These are phyloP conservation scores for Lutra lutra DNA, from an alignment of 2,797 vertebrate species.

Conservation along the genomic window DNA sequence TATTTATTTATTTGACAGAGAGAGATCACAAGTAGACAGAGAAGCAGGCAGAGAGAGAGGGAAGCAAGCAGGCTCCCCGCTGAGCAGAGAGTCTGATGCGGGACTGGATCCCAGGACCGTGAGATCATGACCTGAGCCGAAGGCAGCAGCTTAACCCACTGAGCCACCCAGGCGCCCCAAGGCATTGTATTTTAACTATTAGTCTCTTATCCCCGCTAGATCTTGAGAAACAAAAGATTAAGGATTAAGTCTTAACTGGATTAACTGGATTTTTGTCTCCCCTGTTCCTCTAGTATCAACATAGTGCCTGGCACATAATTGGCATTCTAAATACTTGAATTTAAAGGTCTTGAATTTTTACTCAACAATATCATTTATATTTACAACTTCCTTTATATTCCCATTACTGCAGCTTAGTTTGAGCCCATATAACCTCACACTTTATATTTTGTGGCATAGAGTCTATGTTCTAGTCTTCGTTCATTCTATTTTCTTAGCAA, in stretches of 20 bases:
- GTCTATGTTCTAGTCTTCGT: background rate
- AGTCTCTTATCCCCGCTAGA: background rate
- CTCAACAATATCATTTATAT: background rate
- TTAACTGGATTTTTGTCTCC: constrained; percentile 49
- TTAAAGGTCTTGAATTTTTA: constrained; percentile 42
- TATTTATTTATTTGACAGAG: no score
- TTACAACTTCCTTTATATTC: constrained; percentile 36
- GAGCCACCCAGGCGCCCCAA: background rate
- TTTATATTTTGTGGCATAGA: background rate
- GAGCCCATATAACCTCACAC: background rate
- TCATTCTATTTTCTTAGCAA: background rate
- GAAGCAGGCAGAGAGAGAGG: no score
- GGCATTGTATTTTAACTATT: background rate
- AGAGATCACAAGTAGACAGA: no score
- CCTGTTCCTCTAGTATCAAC: background rate
- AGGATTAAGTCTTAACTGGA: background rate
- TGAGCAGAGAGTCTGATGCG: no score
- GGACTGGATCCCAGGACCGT: no score
- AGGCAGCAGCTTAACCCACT: no score
- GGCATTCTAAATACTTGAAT: constrained; percentile 29
- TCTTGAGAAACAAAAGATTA: constrained; percentile 7
- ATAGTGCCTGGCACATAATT: background rate
- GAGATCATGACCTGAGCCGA: no score
- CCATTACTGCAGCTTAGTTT: background rate
- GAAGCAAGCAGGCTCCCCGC: no score